phyloP scores from a whole-genome alignment of 1,140 invertebrate species.

The Zaprionus capensis region DNA sequence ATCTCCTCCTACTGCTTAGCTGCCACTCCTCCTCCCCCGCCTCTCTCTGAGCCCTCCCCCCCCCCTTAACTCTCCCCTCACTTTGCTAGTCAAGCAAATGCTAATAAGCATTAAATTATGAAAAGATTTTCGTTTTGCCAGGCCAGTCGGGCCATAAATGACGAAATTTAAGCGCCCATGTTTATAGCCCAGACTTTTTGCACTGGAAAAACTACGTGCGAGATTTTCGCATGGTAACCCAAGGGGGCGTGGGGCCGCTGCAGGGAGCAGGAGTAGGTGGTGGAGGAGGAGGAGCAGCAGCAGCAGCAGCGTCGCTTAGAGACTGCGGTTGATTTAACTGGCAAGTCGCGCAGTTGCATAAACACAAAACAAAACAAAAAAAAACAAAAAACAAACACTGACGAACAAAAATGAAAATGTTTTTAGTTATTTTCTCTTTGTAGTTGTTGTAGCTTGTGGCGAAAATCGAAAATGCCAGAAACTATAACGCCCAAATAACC shows the following conservation, averaged over 20 bases:
- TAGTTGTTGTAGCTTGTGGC: conserved; percentile 9
- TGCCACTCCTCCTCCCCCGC: neutral
- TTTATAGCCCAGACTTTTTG: conserved; percentile 82
- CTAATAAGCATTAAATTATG: conserved; percentile 82
- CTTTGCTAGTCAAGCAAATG: conserved; percentile 52
- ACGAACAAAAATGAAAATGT: conserved; percentile 44
- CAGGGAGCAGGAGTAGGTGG: neutral
- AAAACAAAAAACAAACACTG: conserved; percentile 21
- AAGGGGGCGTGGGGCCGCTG: neutral
- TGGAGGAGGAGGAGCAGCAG: neutral
- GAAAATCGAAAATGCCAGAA: conserved; percentile 50
- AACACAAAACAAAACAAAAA: conserved; percentile 53
- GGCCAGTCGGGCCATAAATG: conserved; percentile 76
- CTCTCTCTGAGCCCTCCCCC: neutral
- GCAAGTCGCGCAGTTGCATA: conserved; percentile 78
- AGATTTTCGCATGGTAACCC: conserved; percentile 35
- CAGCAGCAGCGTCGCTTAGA: neutral
- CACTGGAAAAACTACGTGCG: conserved; percentile 70
- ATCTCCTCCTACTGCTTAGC: neutral
- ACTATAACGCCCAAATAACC: conserved; percentile 63
- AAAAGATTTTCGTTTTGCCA: conserved; percentile 73
- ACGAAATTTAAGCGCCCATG: conserved; percentile 80
- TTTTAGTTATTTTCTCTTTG: conserved; percentile 28
- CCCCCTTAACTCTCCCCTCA: neutral
- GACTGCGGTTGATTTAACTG: conserved; percentile 67